Base-by-base conservation (phyloP, 2,888 invertebrate species). In the Ashinkailepas kermadecensis region DNA sequence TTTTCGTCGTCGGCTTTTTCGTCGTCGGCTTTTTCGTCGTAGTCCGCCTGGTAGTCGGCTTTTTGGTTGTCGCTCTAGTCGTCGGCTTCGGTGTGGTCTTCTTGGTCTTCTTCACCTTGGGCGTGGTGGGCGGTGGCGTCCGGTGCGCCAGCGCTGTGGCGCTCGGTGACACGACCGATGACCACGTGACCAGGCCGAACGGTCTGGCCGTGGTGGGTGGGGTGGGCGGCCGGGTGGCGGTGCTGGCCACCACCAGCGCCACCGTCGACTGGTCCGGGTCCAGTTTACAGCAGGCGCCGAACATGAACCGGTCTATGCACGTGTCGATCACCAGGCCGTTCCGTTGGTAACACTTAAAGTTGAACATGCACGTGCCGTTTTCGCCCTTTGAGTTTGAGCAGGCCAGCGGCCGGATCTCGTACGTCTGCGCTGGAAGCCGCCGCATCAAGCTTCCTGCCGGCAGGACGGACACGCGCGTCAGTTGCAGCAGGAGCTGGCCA, bases 281-380 rank as follows among this genome's bases (percentile, higher is more conserved):
- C 58, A 82, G 82, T 54, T 93, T 93, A 86, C 96, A 96, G 87
- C 96, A 96, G 0, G 96, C 94, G 2, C 96, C 96, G 86, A 95
- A 95, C n/a, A 95, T 90, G 87, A 95, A 95, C 0, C 96, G 95
- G 86, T 96, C 95, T 93, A 95, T 94, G 86, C 96, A 96, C 0
- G 95, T 93, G 0, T 95, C 95, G 0, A 96, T 94, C 84, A 95
- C 93, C 86, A 93, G 92, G 0, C 96, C 96, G 0, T 91, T 91
- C 83, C 94, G 89, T 85, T 92, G 92, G 0, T 90, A 89, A 86
- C 96, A 96, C 87, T 96, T 95, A 86, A 95, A 94, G 88, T 96
- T 95, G 89, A 96, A 96, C 96, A 96, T 96, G 88, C 96, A 96
- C 86, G 95, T 92, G 67, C 93, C 93, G 57, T 65, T 80, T 39